Evolutionary conservation across 2,888 invertebrate genomes (phyloP), one percentile per base, ranked within the genome.

Genomic region (Phanerotoma sp.): DNA sequence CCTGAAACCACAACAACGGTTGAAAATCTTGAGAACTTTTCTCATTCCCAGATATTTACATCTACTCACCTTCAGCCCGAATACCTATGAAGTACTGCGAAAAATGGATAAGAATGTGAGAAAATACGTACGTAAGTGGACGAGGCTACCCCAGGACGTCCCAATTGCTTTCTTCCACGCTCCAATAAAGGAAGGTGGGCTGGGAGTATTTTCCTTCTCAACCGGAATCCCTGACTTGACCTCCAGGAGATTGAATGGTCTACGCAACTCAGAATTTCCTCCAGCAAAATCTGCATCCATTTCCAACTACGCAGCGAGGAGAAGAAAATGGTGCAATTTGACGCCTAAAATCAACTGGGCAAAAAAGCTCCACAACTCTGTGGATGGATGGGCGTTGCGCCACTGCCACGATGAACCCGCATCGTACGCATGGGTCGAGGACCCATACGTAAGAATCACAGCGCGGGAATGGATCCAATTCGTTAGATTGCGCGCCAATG

Each of bases 401-500:
- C n/a, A n/a, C n/a, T n/a, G n/a, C n/a, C n/a, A n/a, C n/a, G n/a
- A n/a, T n/a, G n/a, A n/a, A n/a, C n/a, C n/a, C n/a, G n/a, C n/a
- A 7, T n/a, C n/a, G n/a, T n/a, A n/a, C n/a, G n/a, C n/a, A n/a
- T n/a, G n/a, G n/a, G n/a, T n/a, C n/a, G n/a, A n/a, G n/a, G n/a
- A n/a, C n/a, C n/a, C n/a, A n/a, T n/a, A n/a, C n/a, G n/a, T n/a
- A n/a, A n/a, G n/a, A 25, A 5, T 9, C 25, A 25, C 7, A 25
- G 25, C n/a, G n/a, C n/a, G n/a, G n/a, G n/a, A 25, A 1, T 25
- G 25, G 25, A 5, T 25, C 2, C 7, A 25, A 25, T 25, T 7
- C 3, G 1, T 25, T 1, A 25, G 25, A 25, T 5, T 25, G 2
- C 5, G 25, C 1, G 68, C 72, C 0, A 72, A 72, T 50, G 55